A percentile compares a stretch with the other conserved stretches of the same genome.
Conservation (phyloP, 2,888 invertebrate genomes). For the Seira ritae region DNA sequence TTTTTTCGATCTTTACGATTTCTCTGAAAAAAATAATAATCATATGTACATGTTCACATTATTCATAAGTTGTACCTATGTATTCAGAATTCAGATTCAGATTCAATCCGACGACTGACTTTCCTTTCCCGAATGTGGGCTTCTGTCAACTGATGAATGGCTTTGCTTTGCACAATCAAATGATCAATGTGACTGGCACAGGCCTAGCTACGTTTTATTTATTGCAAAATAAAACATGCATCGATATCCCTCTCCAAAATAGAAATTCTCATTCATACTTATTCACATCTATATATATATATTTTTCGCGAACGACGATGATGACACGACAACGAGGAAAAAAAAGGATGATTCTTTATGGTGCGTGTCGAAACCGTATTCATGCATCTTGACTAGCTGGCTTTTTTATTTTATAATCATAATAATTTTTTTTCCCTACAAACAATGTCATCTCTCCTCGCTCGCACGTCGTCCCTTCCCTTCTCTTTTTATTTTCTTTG, state of each 20-base stretch:
- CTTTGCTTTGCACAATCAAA: constrained; percentile 4
- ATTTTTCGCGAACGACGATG: background rate
- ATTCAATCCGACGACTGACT: too few species aligned
- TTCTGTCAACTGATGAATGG: constrained; percentile 10
- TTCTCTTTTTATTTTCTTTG: background rate
- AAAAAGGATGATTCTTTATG: background rate
- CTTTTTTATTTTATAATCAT: too few species aligned
- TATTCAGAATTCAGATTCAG: too few species aligned
- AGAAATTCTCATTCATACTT: background rate
- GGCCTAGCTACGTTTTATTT: background rate
- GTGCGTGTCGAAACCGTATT: constrained; percentile 12
- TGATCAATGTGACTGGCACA: background rate
- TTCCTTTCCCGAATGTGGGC: background rate
- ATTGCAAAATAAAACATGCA: background rate
- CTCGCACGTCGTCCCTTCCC: background rate
- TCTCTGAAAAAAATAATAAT: too few species aligned
- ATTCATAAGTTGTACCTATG: too few species aligned
- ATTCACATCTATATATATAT: background rate
- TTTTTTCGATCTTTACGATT: background rate
- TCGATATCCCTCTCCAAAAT: background rate
- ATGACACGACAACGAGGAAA: background rate
- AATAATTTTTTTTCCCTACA: too few species aligned
- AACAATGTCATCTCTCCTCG: too few species aligned
- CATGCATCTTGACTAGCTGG: too few species aligned
- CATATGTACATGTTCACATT: too few species aligned